These are phyloP conservation scores for Uria aalge DNA, from an alignment of 2,113 vertebrate species.

Conservation along the genomic window DNA sequence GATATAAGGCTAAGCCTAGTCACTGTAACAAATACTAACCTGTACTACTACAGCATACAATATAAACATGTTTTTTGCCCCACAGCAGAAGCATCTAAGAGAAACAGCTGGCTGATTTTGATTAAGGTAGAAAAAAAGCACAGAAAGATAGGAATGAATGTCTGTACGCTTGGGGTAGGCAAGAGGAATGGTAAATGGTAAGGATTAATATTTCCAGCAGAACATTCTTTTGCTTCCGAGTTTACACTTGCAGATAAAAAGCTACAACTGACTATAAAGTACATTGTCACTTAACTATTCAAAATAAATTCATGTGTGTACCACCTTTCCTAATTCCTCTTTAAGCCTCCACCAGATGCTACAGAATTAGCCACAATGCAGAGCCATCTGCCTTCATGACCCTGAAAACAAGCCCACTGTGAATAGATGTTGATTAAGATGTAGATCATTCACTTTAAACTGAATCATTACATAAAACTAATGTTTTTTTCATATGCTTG, in stretches of 20 bases:
- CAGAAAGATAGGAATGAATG: background rate
- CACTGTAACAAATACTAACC: background rate
- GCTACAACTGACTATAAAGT: background rate
- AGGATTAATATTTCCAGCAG: background rate
- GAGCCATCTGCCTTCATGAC: slow-evolving; percentile 48
- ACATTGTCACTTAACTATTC: background rate
- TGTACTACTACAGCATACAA: background rate
- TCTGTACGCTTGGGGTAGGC: accelerated
- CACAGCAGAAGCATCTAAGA: background rate
- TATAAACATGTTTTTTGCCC: background rate
- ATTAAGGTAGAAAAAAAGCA: background rate
- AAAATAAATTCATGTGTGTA: background rate
- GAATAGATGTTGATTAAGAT: slow-evolving; percentile 30
- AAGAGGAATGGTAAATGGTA: background rate
- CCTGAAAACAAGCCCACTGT: background rate
- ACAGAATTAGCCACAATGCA: background rate
- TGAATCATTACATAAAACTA: background rate
- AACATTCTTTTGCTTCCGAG: background rate
- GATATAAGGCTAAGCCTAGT: background rate
- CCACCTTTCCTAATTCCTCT: slow-evolving; percentile 1
- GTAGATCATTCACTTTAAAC: background rate
- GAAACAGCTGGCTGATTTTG: background rate
- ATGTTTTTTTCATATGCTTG: background rate
- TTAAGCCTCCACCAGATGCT: slow-evolving; percentile 39
- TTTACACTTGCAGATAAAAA: background rate